Conservation (phyloP, 2,113 vertebrate species). For the Crotalus helleri region DNA sequence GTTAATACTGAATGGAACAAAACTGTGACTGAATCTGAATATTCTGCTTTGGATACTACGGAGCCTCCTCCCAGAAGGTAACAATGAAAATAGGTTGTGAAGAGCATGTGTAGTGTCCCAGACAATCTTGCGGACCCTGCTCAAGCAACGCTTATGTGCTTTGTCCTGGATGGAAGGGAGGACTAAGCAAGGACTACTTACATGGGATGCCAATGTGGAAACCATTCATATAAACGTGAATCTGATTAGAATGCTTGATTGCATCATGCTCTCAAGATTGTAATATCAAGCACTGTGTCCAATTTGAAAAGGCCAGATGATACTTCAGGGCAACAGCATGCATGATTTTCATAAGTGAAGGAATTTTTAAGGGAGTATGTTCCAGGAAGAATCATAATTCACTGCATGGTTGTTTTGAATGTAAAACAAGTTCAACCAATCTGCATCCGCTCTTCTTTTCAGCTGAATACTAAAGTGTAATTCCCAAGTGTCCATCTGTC, state of each 20-base stretch:
- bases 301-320: background rate
- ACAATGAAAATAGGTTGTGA: too few relatives aligned
- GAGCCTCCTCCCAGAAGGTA: too few relatives aligned
- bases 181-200: background rate
- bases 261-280: background rate
- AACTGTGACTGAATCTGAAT: too few relatives aligned
- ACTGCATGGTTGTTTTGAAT: background rate
- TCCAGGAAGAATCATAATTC: background rate
- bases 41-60: too few relatives aligned
- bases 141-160: too few relatives aligned
- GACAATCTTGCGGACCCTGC: too few relatives aligned
- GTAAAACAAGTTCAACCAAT: background rate
- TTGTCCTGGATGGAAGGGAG: too few relatives aligned
- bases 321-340: background rate
- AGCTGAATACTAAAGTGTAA: background rate
- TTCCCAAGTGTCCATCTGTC: background rate
- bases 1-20: too few relatives aligned
- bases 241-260: background rate
- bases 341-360: background rate
- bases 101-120: too few relatives aligned
- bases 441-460: background rate
- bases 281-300: background rate
- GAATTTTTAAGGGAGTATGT: background rate
- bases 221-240: background rate
- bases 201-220: background rate